A percentile compares a stretch with the other conserved stretches of the same genome.
Evolutionary conservation across 2,888 invertebrate species (phyloP).

Genomic region (Xestoiulus laeticollis): DNA sequence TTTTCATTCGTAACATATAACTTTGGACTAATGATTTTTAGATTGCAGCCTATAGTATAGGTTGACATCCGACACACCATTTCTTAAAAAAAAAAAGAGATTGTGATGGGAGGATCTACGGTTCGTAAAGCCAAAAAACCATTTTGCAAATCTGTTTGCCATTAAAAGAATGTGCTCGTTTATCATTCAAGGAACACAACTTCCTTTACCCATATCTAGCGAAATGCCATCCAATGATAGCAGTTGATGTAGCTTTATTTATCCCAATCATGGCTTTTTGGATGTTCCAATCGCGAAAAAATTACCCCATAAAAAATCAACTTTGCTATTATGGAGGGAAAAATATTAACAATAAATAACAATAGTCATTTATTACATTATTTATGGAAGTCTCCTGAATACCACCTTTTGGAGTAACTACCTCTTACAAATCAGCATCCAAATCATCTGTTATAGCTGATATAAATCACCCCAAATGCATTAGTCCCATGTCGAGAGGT

Average conservation of each 20-base stretch:
- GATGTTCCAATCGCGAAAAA: slow-evolving; percentile 5
- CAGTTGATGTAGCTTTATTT: neutral
- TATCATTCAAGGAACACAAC: neutral
- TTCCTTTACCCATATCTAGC: neutral
- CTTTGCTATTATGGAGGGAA: neutral
- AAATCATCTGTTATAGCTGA: too few species aligned
- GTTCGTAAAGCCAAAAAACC: slow-evolving; percentile 1
- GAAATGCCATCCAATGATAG: neutral
- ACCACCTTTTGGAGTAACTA: too few species aligned
- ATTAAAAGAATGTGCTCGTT: neutral
- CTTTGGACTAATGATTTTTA: neutral
- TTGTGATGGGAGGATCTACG: slow-evolving; percentile 8
- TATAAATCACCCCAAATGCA: too few species aligned
- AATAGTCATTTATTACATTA: too few species aligned
- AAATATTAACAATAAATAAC: neutral
- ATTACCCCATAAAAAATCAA: neutral
- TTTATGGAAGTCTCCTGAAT: too few species aligned
- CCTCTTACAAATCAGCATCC: too few species aligned
- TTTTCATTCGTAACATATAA: neutral
- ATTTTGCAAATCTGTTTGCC: slow-evolving; percentile 14
- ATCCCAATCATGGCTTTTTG: neutral
- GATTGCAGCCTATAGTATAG: neutral
- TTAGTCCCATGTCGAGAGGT: too few species aligned
- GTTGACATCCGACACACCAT: neutral
- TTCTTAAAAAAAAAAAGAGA: neutral